Evolutionary conservation across 2,797 vertebrate genomes (phyloP), one percentile per base, ranked within the genome.

Genomic region (Euthynnus affinis): DNA sequence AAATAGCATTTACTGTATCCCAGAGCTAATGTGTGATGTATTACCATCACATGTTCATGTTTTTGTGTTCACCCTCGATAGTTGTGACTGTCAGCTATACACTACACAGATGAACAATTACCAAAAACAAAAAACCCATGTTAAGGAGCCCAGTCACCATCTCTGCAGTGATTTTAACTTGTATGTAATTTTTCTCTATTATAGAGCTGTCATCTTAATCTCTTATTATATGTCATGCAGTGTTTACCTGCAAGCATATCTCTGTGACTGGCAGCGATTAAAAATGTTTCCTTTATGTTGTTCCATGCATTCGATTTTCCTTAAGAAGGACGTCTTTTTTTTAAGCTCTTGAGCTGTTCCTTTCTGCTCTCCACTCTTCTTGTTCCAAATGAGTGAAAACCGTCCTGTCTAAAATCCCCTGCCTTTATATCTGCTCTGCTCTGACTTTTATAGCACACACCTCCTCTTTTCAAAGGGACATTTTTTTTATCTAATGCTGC

Each of bases 131-230:
- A 60, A 48, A 71, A 58, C 22, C n/a, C 7, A 23, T 29, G 22
- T 59, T 65, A 9, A 32, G 48, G 49, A 82, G 23, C 51, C 15
- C 57, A 67, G 52, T 56, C 51, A 20, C 23, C 55, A 6, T 74
- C 25, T 72, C 71, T 58, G 13, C 34, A 55, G 4, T 20, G 53
- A 62, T 78, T 55, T 62, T 53, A 55, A 74, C 37, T 44, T 65
- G 53, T 37, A 9, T 56, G 25, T 63, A 27, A 51, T 64, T 56
- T 52, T 37, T 18, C 9, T 68, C 3, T 34, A 56, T 71, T 60
- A 37, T 34, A 46, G n/a, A 70, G 29, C 58, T 76, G 81, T 51
- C 78, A 68, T 72, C 57, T 74, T 70, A 42, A 44, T 37, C 74
- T 63, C 59, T 37, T 25, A 44, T 59, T 32, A 71, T 71, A 37